Evolutionary conservation across 2,888 invertebrate genomes (phyloP), one percentile per base, ranked within the genome.

Genomic region (Tipula lateralis): DNA sequence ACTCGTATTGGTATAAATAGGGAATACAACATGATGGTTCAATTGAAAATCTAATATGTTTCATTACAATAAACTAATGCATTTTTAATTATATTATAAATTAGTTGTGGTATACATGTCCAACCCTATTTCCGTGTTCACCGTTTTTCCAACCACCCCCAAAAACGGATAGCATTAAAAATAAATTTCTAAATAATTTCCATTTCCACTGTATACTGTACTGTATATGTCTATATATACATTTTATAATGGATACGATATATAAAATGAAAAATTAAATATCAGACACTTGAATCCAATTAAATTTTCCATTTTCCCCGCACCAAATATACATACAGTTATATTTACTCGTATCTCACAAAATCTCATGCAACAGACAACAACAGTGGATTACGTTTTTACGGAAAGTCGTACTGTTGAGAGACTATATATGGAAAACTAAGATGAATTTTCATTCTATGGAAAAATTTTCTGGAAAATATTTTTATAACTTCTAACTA

Each of bases 11-110:
- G 4, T 39, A n/a, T n/a, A 44, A 5, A 44, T 2, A 44, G 44
- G 16, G 36, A 36, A 36, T 36, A n/a, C 44, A 44, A 44, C 44
- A 44, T 44, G 24, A 66, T 66, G 24, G 50, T 16, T 50, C 19
- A 50, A 39, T 39, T 44, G n/a, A 19, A 66, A 24, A 66, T 66
- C 24, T 66, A 66, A 66, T 24, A 24, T 66, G 12, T 24, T 66
- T 66, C 66, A 66, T 66, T 66, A 66, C 66, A 66, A 66, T 66
- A 66, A 24, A 66, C 66, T 66, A 66, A 66, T 66, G 66, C 66
- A 66, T 66, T 66, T 66, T 66, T 66, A 66, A 66, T 66, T 66
- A 66, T 66, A 66, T 66, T 66, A 66, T 66, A 66, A 66, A 66
- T 66, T 66, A 24, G 44, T 44, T 44, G 44, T 44, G 44, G 44